phyloP scores from a whole-genome alignment of 2,888 invertebrate genomes.

The Eledona agricola region DNA sequence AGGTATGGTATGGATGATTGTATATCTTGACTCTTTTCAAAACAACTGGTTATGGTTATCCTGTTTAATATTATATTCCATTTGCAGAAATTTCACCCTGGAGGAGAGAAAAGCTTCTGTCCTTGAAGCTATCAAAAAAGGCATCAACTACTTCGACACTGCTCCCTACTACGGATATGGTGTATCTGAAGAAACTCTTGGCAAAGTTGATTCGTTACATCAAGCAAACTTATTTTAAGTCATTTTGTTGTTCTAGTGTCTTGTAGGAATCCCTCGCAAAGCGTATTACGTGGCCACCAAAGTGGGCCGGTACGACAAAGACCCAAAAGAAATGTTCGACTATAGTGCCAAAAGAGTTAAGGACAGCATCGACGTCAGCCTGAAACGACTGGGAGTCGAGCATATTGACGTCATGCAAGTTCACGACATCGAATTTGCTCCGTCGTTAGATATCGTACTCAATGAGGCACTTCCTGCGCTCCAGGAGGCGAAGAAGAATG shows the following conservation, averaged over 20 bases:
- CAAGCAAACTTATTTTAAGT: constrained; percentile 43
- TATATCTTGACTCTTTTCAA: too few species aligned
- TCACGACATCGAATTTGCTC: constrained; percentile 92
- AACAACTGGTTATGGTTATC: too few species aligned
- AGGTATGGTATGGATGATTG: too few species aligned
- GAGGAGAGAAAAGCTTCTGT: constrained; percentile 75
- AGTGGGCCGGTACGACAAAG: constrained; percentile 83
- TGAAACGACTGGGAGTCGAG: constrained; percentile 76
- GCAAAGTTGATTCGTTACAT: constrained; percentile 69
- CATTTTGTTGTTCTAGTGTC: too few species aligned
- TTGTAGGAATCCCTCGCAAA: constrained; percentile 79
- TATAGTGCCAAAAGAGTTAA: constrained; percentile 80
- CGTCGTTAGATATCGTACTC: constrained; percentile 75
- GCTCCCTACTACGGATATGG: constrained; percentile 94
- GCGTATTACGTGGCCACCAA: constrained; percentile 93
- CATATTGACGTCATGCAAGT: constrained; percentile 92
- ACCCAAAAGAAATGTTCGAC: constrained; percentile 82
- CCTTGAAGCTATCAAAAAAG: constrained; percentile 74
- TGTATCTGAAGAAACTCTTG: constrained; percentile 81
- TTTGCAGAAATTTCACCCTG: constrained; percentile 70
- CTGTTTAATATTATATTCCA: too few species aligned
- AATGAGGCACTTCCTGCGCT: constrained; percentile 88
- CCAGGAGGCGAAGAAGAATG: constrained; percentile 75
- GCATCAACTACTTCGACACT: constrained; percentile 93
- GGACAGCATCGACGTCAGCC: constrained; percentile 78